Evolutionary conservation across 2,888 invertebrate species (phyloP), one percentile per base, ranked within the genome.

Genomic region (Cerceris ruficornis): DNA sequence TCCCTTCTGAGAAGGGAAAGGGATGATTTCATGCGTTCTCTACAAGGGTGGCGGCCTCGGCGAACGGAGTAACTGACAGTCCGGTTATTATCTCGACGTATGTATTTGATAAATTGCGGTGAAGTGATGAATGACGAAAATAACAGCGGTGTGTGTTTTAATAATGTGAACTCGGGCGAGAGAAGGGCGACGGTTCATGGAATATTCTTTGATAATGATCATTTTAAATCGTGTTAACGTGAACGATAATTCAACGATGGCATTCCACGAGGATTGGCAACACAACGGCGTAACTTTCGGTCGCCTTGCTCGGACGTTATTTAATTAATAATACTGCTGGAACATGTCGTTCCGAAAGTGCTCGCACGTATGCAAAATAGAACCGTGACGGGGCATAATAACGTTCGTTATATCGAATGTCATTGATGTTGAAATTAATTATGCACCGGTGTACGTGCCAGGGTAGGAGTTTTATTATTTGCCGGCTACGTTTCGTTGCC

Each of bases 291-390:
- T n/a, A n/a, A 50, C n/a, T 50, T 42, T 49, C 52, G 7, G 13
- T 7, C 57, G 42, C 41, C 58, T 58, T 6, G 15, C 28, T 41
- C 43, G n/a, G 7, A 9, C 50, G 50, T 41, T 62, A 28, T 75
- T 73, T 52, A 62, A 73, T 76, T 64, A 69, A 77, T 77, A 59
- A 69, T 66, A 70, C 14, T 8, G 46, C 14, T 11, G 13, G 42
- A 13, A 9, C 39, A 52, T 2, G 9, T 14, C 14, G 0, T 13
- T 39, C 17, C 9, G 13, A 50, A 39, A 67, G 41, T 42, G 17
- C n/a, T 15, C 9, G 8, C 52, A 57, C 28, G 60, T n/a, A 5
- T 49, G 70, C 46, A 59, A 55, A 62, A 42, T 15, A 46, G 39
- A 58, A 43, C 49, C 50, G 43, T 49, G 64, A 64, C 62, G 17